These are phyloP conservation scores for Drosophila virilis DNA, from an alignment of 1,140 invertebrate species.

Conservation along the genomic window DNA sequence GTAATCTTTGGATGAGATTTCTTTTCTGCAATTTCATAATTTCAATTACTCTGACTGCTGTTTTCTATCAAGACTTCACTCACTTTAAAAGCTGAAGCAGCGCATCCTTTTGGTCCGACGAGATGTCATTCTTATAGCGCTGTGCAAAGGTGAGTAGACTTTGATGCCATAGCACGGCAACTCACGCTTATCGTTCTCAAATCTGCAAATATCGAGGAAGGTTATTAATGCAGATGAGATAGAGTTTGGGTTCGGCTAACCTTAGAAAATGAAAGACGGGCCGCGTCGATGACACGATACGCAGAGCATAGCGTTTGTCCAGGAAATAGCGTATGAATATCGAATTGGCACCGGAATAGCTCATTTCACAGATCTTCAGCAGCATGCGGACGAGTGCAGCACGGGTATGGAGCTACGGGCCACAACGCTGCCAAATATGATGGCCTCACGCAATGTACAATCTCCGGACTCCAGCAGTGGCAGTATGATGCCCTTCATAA, in stretches of 20 bases:
- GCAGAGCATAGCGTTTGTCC: constrained; percentile 99
- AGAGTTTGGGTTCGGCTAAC: constrained; percentile 89
- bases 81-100: constrained; percentile 90
- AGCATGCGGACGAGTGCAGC: constrained; percentile 98
- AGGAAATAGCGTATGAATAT: constrained; percentile 97
- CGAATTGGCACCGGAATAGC: constrained; percentile 98
- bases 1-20: constrained; percentile 94
- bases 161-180: constrained; percentile 99
- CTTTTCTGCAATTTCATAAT: constrained; percentile 83
- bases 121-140: constrained; percentile 97
- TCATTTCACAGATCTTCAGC: constrained; percentile 98
- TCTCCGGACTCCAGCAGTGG: constrained; percentile 96
- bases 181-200: constrained; percentile 91
- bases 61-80: not conserved
- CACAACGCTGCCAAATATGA: constrained; percentile 96
- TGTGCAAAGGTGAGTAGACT: constrained; percentile 96
- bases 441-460: constrained; percentile 97
- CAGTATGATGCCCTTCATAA: constrained; percentile 98
- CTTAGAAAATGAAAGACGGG: constrained; percentile 97
- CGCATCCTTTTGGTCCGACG: constrained; percentile 95
- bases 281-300: constrained; percentile 96
- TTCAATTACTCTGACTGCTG: not conserved
- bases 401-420: constrained; percentile 97
- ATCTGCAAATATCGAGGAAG: constrained; percentile 86
- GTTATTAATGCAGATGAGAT: not conserved